Conservation (phyloP, 1,140 invertebrate species). For the Grapholita molesta region DNA sequence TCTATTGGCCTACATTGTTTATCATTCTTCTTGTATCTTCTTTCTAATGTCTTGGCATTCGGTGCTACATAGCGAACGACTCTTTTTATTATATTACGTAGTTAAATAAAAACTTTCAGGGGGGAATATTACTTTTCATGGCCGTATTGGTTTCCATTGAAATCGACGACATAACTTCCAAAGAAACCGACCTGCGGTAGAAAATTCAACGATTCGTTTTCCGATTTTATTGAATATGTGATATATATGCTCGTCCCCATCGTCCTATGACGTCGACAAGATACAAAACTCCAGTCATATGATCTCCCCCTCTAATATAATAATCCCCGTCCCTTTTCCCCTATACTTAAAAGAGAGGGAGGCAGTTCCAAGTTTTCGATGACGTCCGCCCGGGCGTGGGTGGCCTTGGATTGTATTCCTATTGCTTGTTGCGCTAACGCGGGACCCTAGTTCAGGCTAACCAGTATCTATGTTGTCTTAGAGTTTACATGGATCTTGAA, state of each 20-base stretch:
- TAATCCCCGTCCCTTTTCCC: not conserved
- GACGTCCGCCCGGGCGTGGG: slow-evolving; percentile 28
- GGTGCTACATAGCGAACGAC: too few relatives aligned
- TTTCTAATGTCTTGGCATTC: too few relatives aligned
- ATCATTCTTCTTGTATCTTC: too few relatives aligned
- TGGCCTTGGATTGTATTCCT: slow-evolving; percentile 30
- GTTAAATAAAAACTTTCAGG: too few relatives aligned
- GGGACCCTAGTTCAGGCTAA: not conserved
- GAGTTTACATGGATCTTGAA: not conserved
- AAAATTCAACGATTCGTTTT: not conserved
- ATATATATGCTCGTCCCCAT: not conserved
- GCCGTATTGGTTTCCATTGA: too few relatives aligned
- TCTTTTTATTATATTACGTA: too few relatives aligned
- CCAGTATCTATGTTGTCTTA: not conserved
- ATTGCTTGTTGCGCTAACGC: too few relatives aligned
- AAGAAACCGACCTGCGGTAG: too few relatives aligned
- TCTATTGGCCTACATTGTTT: too few relatives aligned
- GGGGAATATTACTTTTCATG: too few relatives aligned
- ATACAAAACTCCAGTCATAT: not conserved
- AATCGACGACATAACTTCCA: too few relatives aligned
- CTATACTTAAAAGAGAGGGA: not conserved
- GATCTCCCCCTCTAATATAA: not conserved
- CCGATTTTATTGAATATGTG: not conserved
- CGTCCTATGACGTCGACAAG: not conserved
- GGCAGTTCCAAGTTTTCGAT: slow-evolving; percentile 14